A percentile compares a stretch with the other conserved stretches of the same genome.
Evolutionary conservation across 2,797 vertebrate species (phyloP).

Genomic region (Enteromius fasciolatus): DNA sequence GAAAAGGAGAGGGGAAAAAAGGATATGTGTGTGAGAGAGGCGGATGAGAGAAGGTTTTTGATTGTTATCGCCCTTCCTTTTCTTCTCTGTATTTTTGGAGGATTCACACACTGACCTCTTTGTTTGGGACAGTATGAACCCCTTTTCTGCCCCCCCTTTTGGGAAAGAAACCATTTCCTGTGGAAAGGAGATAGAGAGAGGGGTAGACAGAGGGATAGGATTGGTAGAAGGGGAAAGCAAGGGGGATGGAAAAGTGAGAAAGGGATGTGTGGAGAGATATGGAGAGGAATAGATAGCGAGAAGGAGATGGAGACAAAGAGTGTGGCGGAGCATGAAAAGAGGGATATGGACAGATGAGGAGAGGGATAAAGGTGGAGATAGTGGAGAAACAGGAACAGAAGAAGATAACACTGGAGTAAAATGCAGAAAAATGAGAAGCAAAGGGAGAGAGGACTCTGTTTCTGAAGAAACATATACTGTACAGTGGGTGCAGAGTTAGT

Average conservation of each 20-base stretch:
- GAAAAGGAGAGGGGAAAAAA: conserved; percentile 49
- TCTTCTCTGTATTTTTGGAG: conserved; percentile 80
- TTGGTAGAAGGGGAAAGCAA: conserved; percentile 59
- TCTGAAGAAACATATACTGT: neutral
- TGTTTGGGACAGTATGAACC: conserved; percentile 82
- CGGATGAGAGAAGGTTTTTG: conserved; percentile 88
- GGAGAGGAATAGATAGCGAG: conserved; percentile 57
- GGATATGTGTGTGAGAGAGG: conserved; percentile 63
- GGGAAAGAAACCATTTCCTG: conserved; percentile 80
- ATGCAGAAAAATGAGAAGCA: conserved; percentile 48
- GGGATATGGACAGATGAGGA: conserved; percentile 60
- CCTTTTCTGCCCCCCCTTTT: conserved; percentile 61
- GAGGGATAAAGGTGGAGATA: conserved; percentile 47
- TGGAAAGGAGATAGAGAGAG: conserved; percentile 69
- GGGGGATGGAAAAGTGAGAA: conserved; percentile 55
- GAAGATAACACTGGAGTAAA: conserved; percentile 59
- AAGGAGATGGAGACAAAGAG: conserved; percentile 67
- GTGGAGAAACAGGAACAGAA: conserved; percentile 46
- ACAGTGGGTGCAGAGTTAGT: neutral
- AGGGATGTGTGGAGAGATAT: conserved; percentile 59
- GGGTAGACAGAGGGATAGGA: conserved; percentile 60
- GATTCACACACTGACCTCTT: conserved; percentile 90
- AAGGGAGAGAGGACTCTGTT: conserved; percentile 54
- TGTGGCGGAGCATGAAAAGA: conserved; percentile 65
- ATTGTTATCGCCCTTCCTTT: conserved; percentile 86